These are phyloP conservation scores for Standfussiana lucernea DNA, from an alignment of 2,888 invertebrate species.

Conservation along the genomic window DNA sequence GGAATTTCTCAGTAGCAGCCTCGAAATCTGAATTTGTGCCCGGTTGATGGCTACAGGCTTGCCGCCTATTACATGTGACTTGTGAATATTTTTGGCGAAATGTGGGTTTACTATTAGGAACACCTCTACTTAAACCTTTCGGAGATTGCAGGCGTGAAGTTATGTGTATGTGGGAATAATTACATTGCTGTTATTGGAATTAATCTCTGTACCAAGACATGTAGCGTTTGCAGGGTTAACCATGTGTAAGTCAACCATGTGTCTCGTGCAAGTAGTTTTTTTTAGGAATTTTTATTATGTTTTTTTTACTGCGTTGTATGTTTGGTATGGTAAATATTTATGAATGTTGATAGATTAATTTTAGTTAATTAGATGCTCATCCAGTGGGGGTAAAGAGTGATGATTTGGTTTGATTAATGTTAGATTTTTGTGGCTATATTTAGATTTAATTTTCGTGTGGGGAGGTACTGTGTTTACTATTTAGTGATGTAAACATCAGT, in stretches of 20 bases:
- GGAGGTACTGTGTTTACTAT: not conserved
- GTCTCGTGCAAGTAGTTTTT: slow-evolving; percentile 29
- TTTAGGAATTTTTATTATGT: slow-evolving; percentile 36
- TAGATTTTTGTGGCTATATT: slow-evolving; percentile 27
- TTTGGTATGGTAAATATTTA: slow-evolving; percentile 39
- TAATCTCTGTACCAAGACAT: slow-evolving; percentile 67
- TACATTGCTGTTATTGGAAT: slow-evolving; percentile 67
- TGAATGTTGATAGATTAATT: slow-evolving; percentile 49
- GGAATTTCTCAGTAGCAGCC: not conserved
- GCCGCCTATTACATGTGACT: not conserved
- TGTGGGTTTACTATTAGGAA: not conserved
- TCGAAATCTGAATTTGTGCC: not conserved
- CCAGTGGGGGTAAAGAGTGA: slow-evolving; percentile 51
- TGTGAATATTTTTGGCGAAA: not conserved
- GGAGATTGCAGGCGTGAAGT: not conserved
- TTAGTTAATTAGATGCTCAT: slow-evolving; percentile 56
- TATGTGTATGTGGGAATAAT: slow-evolving; percentile 74
- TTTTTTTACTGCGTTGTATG: slow-evolving; percentile 18
- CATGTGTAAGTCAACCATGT: too few relatives aligned
- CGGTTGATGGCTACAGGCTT: not conserved
- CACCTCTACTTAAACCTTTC: not conserved
- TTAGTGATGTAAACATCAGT: not conserved
- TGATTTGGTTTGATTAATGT: slow-evolving; percentile 42
- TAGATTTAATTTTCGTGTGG: slow-evolving; percentile 12
- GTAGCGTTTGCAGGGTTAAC: slow-evolving; percentile 55